Evolutionary conservation across 2,113 vertebrate genomes (phyloP).

Genomic region (Echinops telfairi): DNA sequence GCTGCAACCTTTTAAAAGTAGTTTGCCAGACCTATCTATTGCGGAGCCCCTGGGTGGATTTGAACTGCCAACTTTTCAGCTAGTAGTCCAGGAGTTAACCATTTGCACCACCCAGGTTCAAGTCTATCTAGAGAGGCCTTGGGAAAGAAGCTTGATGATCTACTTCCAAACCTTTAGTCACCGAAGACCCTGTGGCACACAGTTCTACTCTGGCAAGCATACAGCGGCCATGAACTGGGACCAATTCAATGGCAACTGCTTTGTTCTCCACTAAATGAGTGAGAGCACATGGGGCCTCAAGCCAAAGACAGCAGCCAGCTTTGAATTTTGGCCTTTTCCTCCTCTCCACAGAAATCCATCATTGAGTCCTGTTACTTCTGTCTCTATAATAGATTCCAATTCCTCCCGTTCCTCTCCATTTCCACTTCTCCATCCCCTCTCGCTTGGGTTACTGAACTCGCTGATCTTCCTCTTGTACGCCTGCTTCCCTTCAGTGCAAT

Average conservation of each 20-base stretch:
- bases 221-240: background rate
- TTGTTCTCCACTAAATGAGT: background rate
- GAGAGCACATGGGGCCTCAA: background rate
- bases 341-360: background rate
- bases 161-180: background rate
- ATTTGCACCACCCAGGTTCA: background rate
- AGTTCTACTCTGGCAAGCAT: background rate
- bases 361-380: background rate
- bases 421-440: background rate
- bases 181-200: background rate
- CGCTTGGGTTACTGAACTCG: background rate
- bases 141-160: background rate
- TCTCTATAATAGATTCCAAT: constrained; percentile 1
- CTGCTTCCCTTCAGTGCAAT: background rate
- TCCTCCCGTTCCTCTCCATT: background rate
- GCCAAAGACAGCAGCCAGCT: background rate
- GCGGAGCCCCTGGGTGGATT: background rate
- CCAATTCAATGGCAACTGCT: background rate
- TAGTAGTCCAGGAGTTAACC: background rate
- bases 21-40: background rate
- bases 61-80: background rate
- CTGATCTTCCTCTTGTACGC: background rate
- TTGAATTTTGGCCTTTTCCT: background rate
- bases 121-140: background rate
- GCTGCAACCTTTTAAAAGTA: background rate